These are phyloP conservation scores for Pseudochirops corinnae DNA, from an alignment of 2,797 vertebrate genomes.

Conservation along the genomic window DNA sequence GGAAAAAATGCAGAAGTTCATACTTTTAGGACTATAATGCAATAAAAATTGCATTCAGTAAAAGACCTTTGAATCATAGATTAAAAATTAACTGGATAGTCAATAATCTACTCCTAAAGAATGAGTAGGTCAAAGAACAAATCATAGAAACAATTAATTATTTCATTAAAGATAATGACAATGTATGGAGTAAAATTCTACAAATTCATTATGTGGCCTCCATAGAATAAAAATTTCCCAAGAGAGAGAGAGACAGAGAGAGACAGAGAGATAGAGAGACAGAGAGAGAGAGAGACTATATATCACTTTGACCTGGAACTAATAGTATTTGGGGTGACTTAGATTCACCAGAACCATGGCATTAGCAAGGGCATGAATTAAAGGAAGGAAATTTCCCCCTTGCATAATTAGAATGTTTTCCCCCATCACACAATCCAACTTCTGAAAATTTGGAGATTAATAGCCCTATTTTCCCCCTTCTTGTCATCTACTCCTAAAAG, in stretches of 20 bases:
- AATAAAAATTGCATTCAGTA: background rate
- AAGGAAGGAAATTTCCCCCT: background rate
- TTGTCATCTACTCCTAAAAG: background rate
- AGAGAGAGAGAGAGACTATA: accelerated
- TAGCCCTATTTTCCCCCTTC: background rate
- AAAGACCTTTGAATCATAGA: background rate
- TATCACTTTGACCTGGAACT: background rate
- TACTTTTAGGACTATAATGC: background rate
- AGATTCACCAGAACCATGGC: background rate
- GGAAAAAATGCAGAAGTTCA: background rate
- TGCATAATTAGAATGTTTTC: background rate
- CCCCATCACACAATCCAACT: background rate
- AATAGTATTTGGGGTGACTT: background rate
- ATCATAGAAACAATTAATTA: background rate
- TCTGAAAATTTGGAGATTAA: background rate
- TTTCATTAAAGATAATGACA: background rate
- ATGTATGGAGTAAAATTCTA: background rate
- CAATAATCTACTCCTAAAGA: background rate
- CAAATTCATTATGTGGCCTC: background rate
- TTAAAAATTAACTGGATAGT: background rate
- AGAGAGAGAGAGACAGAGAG: background rate
- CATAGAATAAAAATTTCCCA: background rate
- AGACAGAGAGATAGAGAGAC: background rate
- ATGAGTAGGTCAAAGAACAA: background rate
- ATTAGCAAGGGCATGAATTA: background rate